A percentile compares a stretch with the other conserved stretches of the same genome.
phyloP scores from a whole-genome alignment of 2,888 invertebrate species.

The Alsophila aescularia region DNA sequence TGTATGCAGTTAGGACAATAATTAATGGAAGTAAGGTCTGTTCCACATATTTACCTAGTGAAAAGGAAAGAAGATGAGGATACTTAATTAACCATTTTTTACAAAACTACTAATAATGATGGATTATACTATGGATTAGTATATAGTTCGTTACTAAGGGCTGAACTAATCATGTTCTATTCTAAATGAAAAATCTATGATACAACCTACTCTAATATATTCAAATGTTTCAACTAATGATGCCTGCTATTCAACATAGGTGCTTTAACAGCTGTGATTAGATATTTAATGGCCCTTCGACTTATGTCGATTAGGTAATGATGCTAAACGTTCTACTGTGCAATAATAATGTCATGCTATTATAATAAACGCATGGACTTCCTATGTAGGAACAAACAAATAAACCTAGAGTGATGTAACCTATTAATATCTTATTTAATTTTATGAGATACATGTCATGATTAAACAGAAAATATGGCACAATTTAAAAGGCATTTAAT shows the following conservation, averaged over 20 bases:
- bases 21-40: no score
- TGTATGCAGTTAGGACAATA: no score
- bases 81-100: neutral
- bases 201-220: neutral
- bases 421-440: neutral
- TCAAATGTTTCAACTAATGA: slow-evolving; percentile 1
- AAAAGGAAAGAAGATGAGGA: no score
- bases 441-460: neutral
- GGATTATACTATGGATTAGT: neutral
- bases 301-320: neutral
- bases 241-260: neutral
- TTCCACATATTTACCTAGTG: no score
- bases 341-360: slow-evolving; percentile 22
- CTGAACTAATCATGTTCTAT: neutral
- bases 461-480: no score
- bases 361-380: slow-evolving; percentile 26
- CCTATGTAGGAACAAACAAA: neutral
- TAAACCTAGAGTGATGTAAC: neutral
- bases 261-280: slow-evolving; percentile 3
- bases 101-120: neutral
- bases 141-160: no score
- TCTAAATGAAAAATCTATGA: slow-evolving; percentile 3
- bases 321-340: slow-evolving; percentile 12
- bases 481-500: no score
- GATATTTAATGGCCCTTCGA: neutral